A percentile compares a stretch with the other conserved stretches of the same genome.
These are phyloP conservation scores for Siphonodentalium dalli DNA, from an alignment of 2,888 invertebrate genomes.

Conservation along the genomic window DNA sequence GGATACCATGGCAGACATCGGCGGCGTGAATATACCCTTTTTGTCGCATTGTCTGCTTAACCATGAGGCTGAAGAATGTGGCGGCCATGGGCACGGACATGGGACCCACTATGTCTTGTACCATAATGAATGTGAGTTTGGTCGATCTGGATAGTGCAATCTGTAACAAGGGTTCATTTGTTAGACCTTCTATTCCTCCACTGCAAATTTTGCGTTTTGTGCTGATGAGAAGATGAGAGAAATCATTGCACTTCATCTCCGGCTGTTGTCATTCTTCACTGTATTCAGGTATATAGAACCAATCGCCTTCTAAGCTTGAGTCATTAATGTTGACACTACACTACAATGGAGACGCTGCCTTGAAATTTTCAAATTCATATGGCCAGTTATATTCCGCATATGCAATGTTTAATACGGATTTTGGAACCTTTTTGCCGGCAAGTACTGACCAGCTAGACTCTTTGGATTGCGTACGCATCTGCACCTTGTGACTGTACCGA, in stretches of 20 bases:
- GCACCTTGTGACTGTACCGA: no score
- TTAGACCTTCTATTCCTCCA: constrained; percentile 17
- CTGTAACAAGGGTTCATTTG: constrained; percentile 20
- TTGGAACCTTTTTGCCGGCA: constrained; percentile 16
- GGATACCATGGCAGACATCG: constrained; percentile 19
- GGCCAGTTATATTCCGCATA: constrained; percentile 23
- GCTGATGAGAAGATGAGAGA: constrained; percentile 25
- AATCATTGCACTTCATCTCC: constrained; percentile 29
- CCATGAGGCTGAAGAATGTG: constrained; percentile 24
- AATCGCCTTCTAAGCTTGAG: constrained; percentile 5
- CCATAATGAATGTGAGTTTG: constrained; percentile 23
- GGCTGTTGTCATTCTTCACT: constrained; percentile 14
- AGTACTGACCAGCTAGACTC: no score
- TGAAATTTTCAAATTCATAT: constrained; percentile 12
- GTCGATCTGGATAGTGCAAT: constrained; percentile 22
- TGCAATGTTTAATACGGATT: constrained; percentile 16
- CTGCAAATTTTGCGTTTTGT: constrained; percentile 17
- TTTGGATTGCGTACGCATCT: no score
- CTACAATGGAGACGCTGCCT: not conserved
- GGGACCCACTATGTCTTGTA: constrained; percentile 28
- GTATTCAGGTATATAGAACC: constrained; percentile 29
- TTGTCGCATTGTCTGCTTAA: constrained; percentile 19
- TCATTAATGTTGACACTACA: constrained; percentile 7
- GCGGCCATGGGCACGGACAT: constrained; percentile 28
- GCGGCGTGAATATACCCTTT: constrained; percentile 18